Evolutionary conservation across 1,140 invertebrate genomes (phyloP).

Genomic region (Ericerus pela): DNA sequence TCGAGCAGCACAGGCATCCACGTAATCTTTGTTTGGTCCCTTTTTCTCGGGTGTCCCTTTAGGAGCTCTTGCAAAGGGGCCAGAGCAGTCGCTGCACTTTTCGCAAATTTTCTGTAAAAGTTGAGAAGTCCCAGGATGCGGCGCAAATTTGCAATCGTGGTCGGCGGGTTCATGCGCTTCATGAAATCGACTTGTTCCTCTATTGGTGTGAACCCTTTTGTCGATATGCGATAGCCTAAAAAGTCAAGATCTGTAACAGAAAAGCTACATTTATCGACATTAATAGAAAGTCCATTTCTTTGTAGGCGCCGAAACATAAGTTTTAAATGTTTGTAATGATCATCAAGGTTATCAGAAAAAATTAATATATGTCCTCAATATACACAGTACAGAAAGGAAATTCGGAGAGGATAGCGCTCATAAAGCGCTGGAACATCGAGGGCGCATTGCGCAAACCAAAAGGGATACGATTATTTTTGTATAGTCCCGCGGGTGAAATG

Average conservation of each 20-base stretch:
- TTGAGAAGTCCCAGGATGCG: constrained; percentile 27
- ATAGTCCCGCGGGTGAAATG: constrained; percentile 26
- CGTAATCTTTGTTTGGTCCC: constrained; percentile 25
- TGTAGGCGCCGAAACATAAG: constrained; percentile 21
- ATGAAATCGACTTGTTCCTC: constrained; percentile 26
- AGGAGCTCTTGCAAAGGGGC: constrained; percentile 26
- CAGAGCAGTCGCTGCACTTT: constrained; percentile 25
- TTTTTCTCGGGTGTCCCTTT: not conserved
- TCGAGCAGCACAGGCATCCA: constrained; percentile 28
- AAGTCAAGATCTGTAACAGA: constrained; percentile 25
- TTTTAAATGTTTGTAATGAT: constrained; percentile 17
- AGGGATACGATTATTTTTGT: constrained; percentile 28
- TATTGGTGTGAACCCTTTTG: constrained; percentile 26
- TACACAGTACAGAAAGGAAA: constrained; percentile 25
- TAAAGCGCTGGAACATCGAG: no score
- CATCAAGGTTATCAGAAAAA: constrained; percentile 12
- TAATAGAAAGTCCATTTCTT: no score
- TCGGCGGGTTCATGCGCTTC: constrained; percentile 23
- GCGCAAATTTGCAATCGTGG: constrained; percentile 25
- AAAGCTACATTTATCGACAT: constrained; percentile 25
- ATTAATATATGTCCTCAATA: constrained; percentile 13
- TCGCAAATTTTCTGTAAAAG: constrained; percentile 30
- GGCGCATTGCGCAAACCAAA: constrained; percentile 31
- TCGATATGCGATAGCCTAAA: constrained; percentile 27
- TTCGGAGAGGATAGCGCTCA: no score